Conservation (phyloP, 2,888 invertebrate species). For the Andrena camellia region DNA sequence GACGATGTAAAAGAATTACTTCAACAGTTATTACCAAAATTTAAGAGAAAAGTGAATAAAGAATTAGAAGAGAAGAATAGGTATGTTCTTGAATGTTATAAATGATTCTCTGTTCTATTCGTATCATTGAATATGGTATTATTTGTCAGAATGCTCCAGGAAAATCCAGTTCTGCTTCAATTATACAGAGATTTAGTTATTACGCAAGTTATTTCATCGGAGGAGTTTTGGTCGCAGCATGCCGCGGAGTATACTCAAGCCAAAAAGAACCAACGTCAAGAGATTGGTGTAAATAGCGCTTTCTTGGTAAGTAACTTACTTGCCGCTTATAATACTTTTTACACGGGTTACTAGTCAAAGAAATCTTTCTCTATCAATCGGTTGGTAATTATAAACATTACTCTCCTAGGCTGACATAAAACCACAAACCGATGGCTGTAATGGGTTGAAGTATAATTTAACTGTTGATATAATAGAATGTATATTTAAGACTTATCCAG, state of each 20-base stretch:
- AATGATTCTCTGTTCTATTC: neutral
- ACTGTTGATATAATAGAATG: slow-evolving; percentile 98
- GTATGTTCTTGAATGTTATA: slow-evolving; percentile 82
- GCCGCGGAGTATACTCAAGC: slow-evolving; percentile 91
- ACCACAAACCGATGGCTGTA: slow-evolving; percentile 98
- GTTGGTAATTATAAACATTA: neutral
- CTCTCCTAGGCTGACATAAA: slow-evolving; percentile 96
- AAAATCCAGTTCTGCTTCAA: slow-evolving; percentile 96
- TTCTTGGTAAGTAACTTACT: slow-evolving; percentile 88
- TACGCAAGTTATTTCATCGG: slow-evolving; percentile 97
- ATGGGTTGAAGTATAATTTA: slow-evolving; percentile 98
- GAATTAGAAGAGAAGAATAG: slow-evolving; percentile 95
- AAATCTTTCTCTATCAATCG: too few species aligned
- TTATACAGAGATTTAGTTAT: slow-evolving; percentile 99
- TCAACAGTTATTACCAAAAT: slow-evolving; percentile 96
- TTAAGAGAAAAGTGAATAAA: slow-evolving; percentile 95
- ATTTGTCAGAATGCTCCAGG: slow-evolving; percentile 89
- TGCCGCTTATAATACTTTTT: too few species aligned
- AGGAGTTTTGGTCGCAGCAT: slow-evolving; percentile 99
- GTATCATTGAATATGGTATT: slow-evolving; percentile 6
- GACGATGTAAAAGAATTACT: slow-evolving; percentile 97
- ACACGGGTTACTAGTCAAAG: neutral
- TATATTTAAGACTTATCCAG: slow-evolving; percentile 99
- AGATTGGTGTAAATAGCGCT: slow-evolving; percentile 91
- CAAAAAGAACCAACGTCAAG: slow-evolving; percentile 91